Evolutionary conservation across 2,888 invertebrate species (phyloP), one percentile per base, ranked within the genome.

Genomic region (Ormyrus rosae): DNA sequence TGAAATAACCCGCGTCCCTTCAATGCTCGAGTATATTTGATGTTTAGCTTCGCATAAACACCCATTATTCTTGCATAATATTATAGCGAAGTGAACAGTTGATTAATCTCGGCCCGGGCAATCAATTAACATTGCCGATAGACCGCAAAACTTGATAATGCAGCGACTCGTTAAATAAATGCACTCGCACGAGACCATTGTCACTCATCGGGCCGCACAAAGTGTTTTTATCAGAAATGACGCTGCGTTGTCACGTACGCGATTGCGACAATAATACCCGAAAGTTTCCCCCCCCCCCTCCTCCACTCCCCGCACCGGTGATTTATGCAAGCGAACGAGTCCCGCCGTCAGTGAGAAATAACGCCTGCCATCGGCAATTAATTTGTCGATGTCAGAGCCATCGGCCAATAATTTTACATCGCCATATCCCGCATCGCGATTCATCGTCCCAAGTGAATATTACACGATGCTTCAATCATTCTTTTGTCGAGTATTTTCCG

Each of bases 391-490:
- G 64, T 70, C 78, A 56, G 51, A 11, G 71, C 11, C 53, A 67
- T 58, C 55, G 65, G 34, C 60, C 19, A 76, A 76, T 67, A 55
- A 80, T 80, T 76, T 53, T 48, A 71, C 56, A 58, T 70, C n/a
- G 6, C 1, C 19, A 45, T 34, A 34, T 19, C n/a, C 8, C 58
- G 50, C 19, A 60, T 51, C 11, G 34, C 10, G 60, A 50, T 65
- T 61, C 46, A 67, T 67, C 11, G 19, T 67, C 13, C 7, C 51
- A 58, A 46, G 60, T 60, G 58, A 61, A 68, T 53, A 56, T 13
- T 51, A 53, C 61, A 67, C 53, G 10, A 63, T 56, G 6, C 48
- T 50, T 34, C 53, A 50, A 61, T 64, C 51, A 53, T 45, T 7
- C 60, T 70, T 61, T n/a, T 10, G 6, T 70, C 48, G 7, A 70